Base-by-base conservation (phyloP, 2,888 invertebrate species). In the Pachymerium ferrugineum region DNA sequence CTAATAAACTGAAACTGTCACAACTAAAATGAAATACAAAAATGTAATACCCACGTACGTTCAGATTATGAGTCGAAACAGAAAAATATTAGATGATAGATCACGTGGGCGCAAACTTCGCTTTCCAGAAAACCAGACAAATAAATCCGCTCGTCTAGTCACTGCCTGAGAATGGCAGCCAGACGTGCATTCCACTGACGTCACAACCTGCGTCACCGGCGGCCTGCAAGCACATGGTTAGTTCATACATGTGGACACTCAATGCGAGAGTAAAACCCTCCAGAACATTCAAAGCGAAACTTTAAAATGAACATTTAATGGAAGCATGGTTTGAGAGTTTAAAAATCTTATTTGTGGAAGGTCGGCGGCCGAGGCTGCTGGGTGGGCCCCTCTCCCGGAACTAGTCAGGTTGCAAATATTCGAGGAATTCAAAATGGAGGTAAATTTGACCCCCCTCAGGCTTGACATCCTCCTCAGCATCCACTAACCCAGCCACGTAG, bases 161-260 rank as follows among this genome's bases (percentile, higher is more conserved):
- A 54, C n/a, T n/a, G n/a, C n/a, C n/a, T 54, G 54, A 54, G 54
- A 54, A 54, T 28, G 54, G 54, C 54, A 54, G 54, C 54, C 54
- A 54, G 54, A 54, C 54, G 54, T 54, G 54, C 54, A 54, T 54
- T 54, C 54, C 54, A 54, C 54, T 54, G 54, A 54, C 54, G 54
- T 54, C 54, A 54, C 5, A 12, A 54, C 12, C 28, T 54, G 54
- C 54, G 54, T 54, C 54, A 54, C 54, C 28, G 54, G 22, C 54
- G 54, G 54, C 54, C n/a, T n/a, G n/a, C n/a, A n/a, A 54, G 54
- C 54, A 54, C 54, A 54, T 54, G 54, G 54, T 28, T 54, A n/a
- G n/a, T n/a, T n/a, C n/a, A n/a, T n/a, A n/a, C n/a, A n/a, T n/a
- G n/a, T n/a, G n/a, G n/a, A n/a, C n/a, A n/a, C n/a, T n/a, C n/a